A percentile compares a stretch with the other conserved stretches of the same genome.
Evolutionary conservation across 2,113 vertebrate species (phyloP).

Genomic region (Grammomys surdaster): DNA sequence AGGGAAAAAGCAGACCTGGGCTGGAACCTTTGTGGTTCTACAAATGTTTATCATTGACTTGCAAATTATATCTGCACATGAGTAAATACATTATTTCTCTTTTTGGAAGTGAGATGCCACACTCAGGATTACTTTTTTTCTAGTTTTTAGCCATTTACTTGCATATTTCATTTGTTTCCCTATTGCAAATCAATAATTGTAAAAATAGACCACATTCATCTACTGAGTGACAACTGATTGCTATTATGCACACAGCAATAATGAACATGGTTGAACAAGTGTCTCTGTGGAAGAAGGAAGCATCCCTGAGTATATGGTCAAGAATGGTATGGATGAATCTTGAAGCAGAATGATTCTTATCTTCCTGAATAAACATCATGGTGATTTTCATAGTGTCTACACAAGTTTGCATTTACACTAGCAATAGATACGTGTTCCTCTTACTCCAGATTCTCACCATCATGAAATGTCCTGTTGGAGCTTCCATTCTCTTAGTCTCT

Average conservation of each 20-base stretch:
- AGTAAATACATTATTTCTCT: too few relatives aligned
- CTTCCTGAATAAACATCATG: not conserved
- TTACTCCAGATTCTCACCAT: not conserved
- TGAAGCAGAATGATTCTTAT: not conserved
- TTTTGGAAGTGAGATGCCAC: too few relatives aligned
- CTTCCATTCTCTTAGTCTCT: not conserved
- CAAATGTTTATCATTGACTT: not conserved
- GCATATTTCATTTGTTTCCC: not conserved
- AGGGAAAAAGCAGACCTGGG: too few relatives aligned
- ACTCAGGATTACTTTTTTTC: not conserved
- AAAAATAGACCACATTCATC: not conserved
- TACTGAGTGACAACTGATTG: not conserved
- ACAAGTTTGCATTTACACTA: not conserved
- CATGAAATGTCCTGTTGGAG: not conserved
- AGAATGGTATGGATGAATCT: not conserved
- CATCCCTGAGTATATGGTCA: not conserved
- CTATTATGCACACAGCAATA: not conserved
- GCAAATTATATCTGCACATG: not conserved
- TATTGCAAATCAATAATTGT: not conserved
- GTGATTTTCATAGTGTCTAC: not conserved
- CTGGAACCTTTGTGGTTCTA: not conserved
- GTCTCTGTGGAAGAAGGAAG: not conserved
- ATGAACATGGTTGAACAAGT: not conserved
- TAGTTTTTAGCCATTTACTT: not conserved
- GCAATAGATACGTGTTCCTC: not conserved